A percentile compares a stretch with the other conserved stretches of the same genome.
Conservation (phyloP, 2,888 invertebrate species). For the Phytoseiulus persimilis region DNA sequence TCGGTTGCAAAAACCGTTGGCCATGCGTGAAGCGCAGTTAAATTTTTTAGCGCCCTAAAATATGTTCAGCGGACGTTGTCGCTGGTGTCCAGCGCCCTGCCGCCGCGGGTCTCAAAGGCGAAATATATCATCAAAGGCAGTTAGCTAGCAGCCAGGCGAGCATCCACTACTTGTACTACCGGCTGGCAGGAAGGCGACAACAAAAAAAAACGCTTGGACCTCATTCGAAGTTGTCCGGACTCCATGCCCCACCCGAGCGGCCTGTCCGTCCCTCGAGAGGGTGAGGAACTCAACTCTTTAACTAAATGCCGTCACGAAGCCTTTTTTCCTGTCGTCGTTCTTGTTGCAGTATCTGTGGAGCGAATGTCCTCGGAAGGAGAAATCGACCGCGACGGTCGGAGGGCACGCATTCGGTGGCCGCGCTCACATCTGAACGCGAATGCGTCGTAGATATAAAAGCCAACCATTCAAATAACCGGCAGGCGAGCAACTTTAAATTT, state of each 20-base stretch:
- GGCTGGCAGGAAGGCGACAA: conserved; percentile 34
- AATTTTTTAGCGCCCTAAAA: conserved; percentile 32
- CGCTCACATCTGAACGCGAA: neutral
- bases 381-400: conserved; percentile 28
- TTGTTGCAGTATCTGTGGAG: neutral
- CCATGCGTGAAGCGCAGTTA: conserved; percentile 36
- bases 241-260: neutral
- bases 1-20: conserved; percentile 23
- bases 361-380: neutral
- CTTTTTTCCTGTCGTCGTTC: conserved; percentile 5
- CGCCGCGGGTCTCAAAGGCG: conserved; percentile 23
- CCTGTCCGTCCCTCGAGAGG: neutral
- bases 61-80: neutral
- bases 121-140: conserved; percentile 33
- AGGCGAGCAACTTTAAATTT: conserved; percentile 36
- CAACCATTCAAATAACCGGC: neutral
- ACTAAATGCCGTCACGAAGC: neutral
- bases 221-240: conserved; percentile 30
- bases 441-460: neutral
- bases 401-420: neutral
- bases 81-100: neutral
- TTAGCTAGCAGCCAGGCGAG: neutral
- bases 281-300: neutral
- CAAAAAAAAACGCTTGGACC: conserved; percentile 23
- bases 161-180: neutral